Evolutionary conservation across 1,140 invertebrate species (phyloP).

Genomic region (Eufriesea mexicana): DNA sequence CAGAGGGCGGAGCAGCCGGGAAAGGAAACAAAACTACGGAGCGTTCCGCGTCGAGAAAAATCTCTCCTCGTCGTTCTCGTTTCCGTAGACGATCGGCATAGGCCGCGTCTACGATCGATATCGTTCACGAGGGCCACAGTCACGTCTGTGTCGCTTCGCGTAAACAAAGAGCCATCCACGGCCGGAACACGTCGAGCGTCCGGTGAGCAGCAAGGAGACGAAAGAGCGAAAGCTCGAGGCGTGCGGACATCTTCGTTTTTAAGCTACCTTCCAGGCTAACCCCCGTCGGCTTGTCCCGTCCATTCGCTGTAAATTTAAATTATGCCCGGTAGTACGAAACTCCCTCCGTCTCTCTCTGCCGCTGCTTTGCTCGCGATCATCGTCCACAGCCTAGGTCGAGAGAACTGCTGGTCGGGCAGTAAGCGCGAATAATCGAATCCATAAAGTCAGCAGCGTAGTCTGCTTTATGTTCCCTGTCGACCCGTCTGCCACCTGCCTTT

Average conservation of each 20-base stretch:
- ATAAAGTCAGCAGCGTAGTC: conserved; percentile 63
- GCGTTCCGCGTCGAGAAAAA: not conserved
- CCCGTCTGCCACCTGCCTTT: conserved; percentile 11
- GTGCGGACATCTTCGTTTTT: conserved; percentile 50
- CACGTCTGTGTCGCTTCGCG: not conserved
- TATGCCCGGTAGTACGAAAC: conserved; percentile 34
- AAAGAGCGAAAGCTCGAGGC: not conserved
- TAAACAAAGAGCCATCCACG: not conserved
- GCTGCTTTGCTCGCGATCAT: conserved; percentile 3
- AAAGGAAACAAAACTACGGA: not conserved
- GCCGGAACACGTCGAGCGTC: not conserved
- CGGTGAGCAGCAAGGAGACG: not conserved
- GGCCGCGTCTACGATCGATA: not conserved
- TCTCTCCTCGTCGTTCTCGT: not conserved
- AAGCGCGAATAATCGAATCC: conserved; percentile 65
- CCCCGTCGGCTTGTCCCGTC: conserved; percentile 29
- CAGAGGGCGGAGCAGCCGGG: not conserved
- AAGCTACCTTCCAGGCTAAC: conserved; percentile 24
- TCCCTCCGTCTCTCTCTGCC: not conserved
- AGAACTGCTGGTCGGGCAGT: conserved; percentile 65
- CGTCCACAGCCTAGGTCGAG: conserved; percentile 20
- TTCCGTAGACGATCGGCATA: not conserved
- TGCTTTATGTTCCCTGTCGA: conserved; percentile 53
- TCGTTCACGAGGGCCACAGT: not conserved
- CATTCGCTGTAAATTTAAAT: conserved; percentile 63